These are phyloP conservation scores for Timema cristinae DNA, from an alignment of 2,888 invertebrate genomes.

Conservation along the genomic window DNA sequence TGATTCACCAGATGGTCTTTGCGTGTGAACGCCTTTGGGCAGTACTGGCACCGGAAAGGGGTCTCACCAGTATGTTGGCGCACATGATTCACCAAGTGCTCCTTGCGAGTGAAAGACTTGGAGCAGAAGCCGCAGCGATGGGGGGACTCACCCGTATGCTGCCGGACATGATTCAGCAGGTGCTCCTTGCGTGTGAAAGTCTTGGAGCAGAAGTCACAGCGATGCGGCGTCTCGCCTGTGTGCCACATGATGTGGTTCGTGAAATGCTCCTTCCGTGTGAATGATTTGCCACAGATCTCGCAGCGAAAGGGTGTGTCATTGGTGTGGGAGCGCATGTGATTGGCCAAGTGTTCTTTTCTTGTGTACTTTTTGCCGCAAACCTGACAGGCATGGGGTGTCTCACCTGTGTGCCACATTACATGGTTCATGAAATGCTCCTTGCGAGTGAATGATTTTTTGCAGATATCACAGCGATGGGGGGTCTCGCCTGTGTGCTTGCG, in stretches of 20 bases:
- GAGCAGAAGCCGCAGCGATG: constrained; percentile 37
- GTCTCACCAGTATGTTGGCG: constrained; percentile 55
- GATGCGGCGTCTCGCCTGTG: constrained; percentile 75
- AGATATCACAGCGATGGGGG: constrained; percentile 71
- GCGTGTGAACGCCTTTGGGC: constrained; percentile 81
- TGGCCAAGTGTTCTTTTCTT: constrained; percentile 41
- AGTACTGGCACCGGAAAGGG: constrained; percentile 80
- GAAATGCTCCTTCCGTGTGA: constrained; percentile 85
- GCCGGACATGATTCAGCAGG: constrained; percentile 70
- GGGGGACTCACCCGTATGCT: constrained; percentile 54
- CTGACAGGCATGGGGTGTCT: constrained; percentile 38
- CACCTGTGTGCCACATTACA: constrained; percentile 71
- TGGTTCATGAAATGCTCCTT: constrained; percentile 77
- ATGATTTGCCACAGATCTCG: constrained; percentile 57
- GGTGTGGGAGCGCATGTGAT: constrained; percentile 41
- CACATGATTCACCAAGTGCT: constrained; percentile 40
- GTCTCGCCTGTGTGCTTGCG: constrained; percentile 73
- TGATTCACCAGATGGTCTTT: constrained; percentile 84
- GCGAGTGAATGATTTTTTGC: constrained; percentile 73
- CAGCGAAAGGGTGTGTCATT: constrained; percentile 41
- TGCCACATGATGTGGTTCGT: constrained; percentile 89
- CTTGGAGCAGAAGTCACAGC: constrained; percentile 75
- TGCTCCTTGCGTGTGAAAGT: constrained; percentile 76
- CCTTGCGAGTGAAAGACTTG: constrained; percentile 39
- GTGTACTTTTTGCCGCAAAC: constrained; percentile 43